Base-by-base conservation (phyloP, 1,140 invertebrate species). In the Zaprionus vittiger region DNA sequence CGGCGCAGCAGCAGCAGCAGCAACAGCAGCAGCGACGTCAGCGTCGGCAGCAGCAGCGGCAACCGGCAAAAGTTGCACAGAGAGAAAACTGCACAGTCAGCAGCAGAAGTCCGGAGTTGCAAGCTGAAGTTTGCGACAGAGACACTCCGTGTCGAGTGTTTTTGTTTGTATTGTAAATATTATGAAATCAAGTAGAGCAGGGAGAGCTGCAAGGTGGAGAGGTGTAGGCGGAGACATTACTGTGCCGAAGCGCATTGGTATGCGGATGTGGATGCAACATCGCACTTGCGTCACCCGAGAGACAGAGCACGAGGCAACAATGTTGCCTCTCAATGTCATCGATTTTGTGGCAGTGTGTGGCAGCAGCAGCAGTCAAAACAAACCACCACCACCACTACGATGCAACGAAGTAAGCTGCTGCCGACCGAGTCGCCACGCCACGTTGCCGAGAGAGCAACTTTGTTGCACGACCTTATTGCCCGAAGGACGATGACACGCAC, bases 241-340 rank as follows among this genome's bases (percentile, higher is more conserved):
- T 41, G n/a, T 31, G 14, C n/a, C 20, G 44, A 61, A 31, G 41
- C 26, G 7, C 68, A 83, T 67, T 26, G 68, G 67, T 37, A 64
- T 68, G 79, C 66, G 61, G 57, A 69, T 66, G 69, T 54, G 62
- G 57, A 81, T 74, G 75, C 80, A 77, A 68, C 65, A 73, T 71
- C 71, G 28, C 61, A 55, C 28, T 52, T 54, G 49, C 60, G 55
- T 55, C 38, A 31, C 56, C 47, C 56, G 24, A 77, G 73, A 72
- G 73, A 74, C 79, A 60, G 62, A 62, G 65, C 65, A 34, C 31
- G 31, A 34, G 20, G 4, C 81, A 81, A 92, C 86, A 86, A 77
- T 91, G 91, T 92, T 92, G 91, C 91, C 87, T 77, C 91, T 92
- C 91, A 92, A 92, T 92, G 91, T 91, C 91, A 92, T 92, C 91